Conservation (phyloP, 2,888 invertebrate species). For the Protonemura montana region DNA sequence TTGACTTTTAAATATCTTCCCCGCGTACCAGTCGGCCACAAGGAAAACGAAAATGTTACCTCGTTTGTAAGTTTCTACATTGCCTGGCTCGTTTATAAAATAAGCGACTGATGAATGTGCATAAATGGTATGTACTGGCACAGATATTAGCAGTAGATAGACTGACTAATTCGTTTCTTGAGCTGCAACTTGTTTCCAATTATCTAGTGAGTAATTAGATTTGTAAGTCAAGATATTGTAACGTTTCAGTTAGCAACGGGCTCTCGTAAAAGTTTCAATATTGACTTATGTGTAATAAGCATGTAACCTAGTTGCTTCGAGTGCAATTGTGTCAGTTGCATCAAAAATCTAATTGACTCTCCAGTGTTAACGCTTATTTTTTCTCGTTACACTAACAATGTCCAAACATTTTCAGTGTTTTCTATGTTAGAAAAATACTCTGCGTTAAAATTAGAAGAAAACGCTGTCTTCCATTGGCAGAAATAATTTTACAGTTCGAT, state of each 20-base stretch:
- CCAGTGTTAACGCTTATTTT: neutral
- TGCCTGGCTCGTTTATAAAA: too few species aligned
- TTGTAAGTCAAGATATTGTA: neutral
- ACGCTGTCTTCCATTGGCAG: neutral
- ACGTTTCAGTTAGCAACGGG: neutral
- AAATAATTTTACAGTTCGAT: neutral
- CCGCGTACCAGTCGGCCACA: neutral
- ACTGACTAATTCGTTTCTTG: neutral
- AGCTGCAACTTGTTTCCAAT: neutral
- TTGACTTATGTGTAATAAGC: neutral
- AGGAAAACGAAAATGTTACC: slow-evolving; percentile 1
- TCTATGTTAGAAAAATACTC: neutral
- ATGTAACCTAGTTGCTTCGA: neutral
- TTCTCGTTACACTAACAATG: neutral
- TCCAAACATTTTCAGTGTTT: too few species aligned
- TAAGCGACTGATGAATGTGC: neutral
- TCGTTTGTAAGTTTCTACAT: neutral
- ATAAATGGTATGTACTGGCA: neutral
- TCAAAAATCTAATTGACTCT: neutral
- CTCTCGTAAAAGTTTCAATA: neutral
- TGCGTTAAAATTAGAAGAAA: neutral
- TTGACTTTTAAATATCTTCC: slow-evolving; percentile 45
- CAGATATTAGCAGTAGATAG: neutral
- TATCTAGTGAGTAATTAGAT: neutral
- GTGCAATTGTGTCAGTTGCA: neutral